These are phyloP conservation scores for Aurelia aurita DNA, from an alignment of 30 jellyfish, hydroid and myxozoan genomes.

Conservation along the genomic window DNA sequence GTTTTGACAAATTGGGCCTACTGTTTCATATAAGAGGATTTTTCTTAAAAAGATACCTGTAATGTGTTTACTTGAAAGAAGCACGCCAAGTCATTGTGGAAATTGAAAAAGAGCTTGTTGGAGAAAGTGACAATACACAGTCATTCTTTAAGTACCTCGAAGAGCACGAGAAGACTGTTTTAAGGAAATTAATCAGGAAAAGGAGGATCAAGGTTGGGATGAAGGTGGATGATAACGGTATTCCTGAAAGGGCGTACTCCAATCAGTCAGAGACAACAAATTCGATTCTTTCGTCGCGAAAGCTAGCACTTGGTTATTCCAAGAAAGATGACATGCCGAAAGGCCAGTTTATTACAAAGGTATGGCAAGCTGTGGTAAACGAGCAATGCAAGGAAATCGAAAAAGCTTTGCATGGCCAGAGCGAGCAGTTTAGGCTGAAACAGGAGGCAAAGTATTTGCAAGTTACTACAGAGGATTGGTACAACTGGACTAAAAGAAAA, in stretches of 20 bases:
- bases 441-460: too few species aligned
- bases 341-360: not conserved
- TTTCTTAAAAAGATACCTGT: too few species aligned
- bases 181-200: not conserved
- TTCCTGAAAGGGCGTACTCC: not conserved
- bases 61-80: too few species aligned
- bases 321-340: constrained; percentile 25
- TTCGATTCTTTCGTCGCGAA: constrained; percentile 14
- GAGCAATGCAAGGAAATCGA: too few species aligned
- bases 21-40: too few species aligned
- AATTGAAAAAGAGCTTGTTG: not conserved
- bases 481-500: too few species aligned
- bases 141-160: constrained; percentile 5
- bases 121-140: not conserved
- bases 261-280: constrained; percentile 1
- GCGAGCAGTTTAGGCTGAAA: too few species aligned
- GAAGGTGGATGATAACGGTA: not conserved
- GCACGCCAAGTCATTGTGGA: too few species aligned
- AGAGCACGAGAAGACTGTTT: constrained; percentile 15
- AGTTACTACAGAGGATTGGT: too few species aligned
- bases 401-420: too few species aligned
- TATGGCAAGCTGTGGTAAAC: too few species aligned
- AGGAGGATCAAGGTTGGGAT: constrained; percentile 1
- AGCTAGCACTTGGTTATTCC: constrained; percentile 17
- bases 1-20: too few species aligned